These are phyloP conservation scores for Hyles euphorbiae DNA, from an alignment of 1,140 invertebrate genomes.

Conservation along the genomic window DNA sequence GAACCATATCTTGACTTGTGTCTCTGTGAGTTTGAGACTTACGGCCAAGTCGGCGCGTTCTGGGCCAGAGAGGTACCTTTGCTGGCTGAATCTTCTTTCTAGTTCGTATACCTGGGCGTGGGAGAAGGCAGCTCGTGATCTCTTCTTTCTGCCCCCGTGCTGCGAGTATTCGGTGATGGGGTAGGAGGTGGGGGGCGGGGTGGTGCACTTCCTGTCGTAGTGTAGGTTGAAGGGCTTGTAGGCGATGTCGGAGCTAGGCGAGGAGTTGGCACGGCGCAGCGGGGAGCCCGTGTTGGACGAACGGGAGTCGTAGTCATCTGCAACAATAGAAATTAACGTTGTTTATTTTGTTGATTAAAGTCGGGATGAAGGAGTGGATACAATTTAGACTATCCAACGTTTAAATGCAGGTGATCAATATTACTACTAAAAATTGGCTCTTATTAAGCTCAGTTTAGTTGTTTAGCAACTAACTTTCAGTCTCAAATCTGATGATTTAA, in stretches of 20 bases:
- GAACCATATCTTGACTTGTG: slow-evolving; percentile 96
- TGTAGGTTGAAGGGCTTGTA: slow-evolving; percentile 60
- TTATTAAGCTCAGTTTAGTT: no score
- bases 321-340: slow-evolving; percentile 40
- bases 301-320: slow-evolving; percentile 74
- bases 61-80: slow-evolving; percentile 95
- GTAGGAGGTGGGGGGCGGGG: slow-evolving; percentile 42
- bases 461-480: no score
- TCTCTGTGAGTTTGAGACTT: slow-evolving; percentile 92
- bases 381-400: no score
- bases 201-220: slow-evolving; percentile 61
- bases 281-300: slow-evolving; percentile 68
- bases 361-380: no score
- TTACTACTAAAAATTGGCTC: no score
- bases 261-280: slow-evolving; percentile 44
- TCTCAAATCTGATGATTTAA: no score
- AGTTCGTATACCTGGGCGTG: slow-evolving; percentile 96
- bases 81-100: slow-evolving; percentile 94
- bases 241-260: slow-evolving; percentile 52
- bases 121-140: slow-evolving; percentile 95
- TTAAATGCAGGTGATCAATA: no score
- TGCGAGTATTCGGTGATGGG: slow-evolving; percentile 61
- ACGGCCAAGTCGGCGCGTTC: slow-evolving; percentile 95
- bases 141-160: slow-evolving; percentile 85
- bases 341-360: no score